Conservation (phyloP, 2,797 vertebrate genomes). For the Gallirallus australis region DNA sequence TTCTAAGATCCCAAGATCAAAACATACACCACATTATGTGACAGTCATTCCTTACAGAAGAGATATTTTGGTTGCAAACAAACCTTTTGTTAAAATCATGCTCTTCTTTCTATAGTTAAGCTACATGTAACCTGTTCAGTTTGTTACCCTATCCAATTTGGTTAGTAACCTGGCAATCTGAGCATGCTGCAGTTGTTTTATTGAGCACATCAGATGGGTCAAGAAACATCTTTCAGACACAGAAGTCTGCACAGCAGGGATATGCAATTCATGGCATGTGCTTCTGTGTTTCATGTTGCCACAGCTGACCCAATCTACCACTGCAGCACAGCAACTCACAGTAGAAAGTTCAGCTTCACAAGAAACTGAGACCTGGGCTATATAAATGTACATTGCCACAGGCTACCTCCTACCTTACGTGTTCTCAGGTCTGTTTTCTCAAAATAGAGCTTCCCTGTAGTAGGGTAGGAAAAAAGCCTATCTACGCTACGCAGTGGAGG, state of each 20-base stretch:
- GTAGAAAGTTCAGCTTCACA: background rate
- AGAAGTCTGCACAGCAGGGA: background rate
- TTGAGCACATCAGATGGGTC: background rate
- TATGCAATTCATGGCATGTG: background rate
- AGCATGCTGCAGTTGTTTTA: background rate
- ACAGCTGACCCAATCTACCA: background rate
- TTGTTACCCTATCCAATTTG: background rate
- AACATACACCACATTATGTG: background rate
- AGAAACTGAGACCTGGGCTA: background rate
- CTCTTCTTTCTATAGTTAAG: background rate
- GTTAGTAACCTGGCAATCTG: background rate
- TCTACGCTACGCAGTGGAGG: rapidly evolving
- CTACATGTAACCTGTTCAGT: background rate
- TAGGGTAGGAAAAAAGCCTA: background rate
- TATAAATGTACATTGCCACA: background rate
- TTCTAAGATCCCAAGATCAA: background rate
- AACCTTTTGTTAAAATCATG: background rate
- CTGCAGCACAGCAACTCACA: background rate
- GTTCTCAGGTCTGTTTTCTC: background rate
- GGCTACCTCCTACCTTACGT: background rate
- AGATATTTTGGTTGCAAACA: background rate
- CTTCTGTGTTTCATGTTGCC: background rate
- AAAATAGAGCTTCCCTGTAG: background rate
- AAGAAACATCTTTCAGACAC: background rate
- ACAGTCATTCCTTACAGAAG: background rate